Base-by-base conservation (phyloP, 2,888 invertebrate genomes). In the Itoplectis maculator region DNA sequence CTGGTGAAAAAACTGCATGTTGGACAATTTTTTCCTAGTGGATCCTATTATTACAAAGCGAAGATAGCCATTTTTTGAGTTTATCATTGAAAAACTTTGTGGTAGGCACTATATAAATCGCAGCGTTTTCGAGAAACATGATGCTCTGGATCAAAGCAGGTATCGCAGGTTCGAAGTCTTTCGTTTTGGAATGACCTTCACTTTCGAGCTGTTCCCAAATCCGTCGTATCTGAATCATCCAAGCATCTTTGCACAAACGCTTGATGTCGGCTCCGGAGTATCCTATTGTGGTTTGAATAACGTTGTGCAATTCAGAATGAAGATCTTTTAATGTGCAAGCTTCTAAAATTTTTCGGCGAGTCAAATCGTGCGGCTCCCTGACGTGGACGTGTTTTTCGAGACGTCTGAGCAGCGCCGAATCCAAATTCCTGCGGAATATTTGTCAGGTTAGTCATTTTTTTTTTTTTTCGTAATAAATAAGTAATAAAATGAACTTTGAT, bases 221-320 rank as follows among this genome's bases (percentile, higher is more conserved):
- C 88, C 95, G 96, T 89, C 98, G 94, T 29, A 98, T 94, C 35
- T 96, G 95, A 37, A 94, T 94, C 97, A 99, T 98, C 77, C 96
- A 95, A 0, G 97, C 96, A 94, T 98, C 98, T 92, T 98, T 98
- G 91, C 97, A 97, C 40, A 97, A 95, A 84, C 97, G 93, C 88
- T 96, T 96, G 66, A 99, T 95, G 90, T 99, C 99, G 11, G 97
- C 97, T 0, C 98, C 98, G 0, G 98, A 97, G 91, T 97, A 98
- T 3, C 96, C 95, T 13, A 95, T 95, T 0, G 97, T 97, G n/a
- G n/a, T n/a, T n/a, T n/a, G n/a, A n/a, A n/a, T n/a, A n/a, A n/a
- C n/a, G n/a, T n/a, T n/a, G n/a, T n/a, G n/a, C n/a, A n/a, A n/a
- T n/a, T n/a, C n/a, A n/a, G n/a, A n/a, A n/a, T 94, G 92, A 70